phyloP scores from a whole-genome alignment of 23 tunicate genomes.

The Diplosoma virens region DNA sequence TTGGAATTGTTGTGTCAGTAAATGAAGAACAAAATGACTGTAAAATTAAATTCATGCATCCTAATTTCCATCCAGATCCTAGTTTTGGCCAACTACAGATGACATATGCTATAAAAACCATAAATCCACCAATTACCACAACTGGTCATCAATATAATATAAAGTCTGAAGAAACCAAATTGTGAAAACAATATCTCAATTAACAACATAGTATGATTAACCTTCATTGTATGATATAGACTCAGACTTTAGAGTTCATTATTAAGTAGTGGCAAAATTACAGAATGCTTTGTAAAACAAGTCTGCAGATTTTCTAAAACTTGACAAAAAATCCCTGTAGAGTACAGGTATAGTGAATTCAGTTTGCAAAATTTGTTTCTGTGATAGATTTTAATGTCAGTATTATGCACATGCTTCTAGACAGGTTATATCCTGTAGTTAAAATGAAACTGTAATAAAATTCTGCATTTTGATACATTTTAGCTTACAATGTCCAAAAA shows the following conservation, averaged over 20 bases:
- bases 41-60: constrained; percentile 20
- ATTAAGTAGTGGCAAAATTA: neutral
- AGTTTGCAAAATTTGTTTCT: neutral
- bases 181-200: neutral
- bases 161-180: neutral
- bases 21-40: neutral
- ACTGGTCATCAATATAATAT: too few species aligned
- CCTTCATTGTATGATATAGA: neutral
- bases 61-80: constrained; percentile 10
- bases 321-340: neutral
- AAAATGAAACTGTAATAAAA: neutral
- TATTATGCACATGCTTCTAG: neutral
- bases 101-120: constrained; percentile 1
- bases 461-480: neutral
- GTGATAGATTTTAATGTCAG: neutral
- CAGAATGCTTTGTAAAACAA: neutral
- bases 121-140: neutral
- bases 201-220: neutral
- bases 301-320: neutral
- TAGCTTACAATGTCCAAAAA: neutral
- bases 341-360: neutral
- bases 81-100: constrained; percentile 9
- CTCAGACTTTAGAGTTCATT: neutral
- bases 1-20: constrained; percentile 24
- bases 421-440: neutral